Evolutionary conservation across 2,797 vertebrate species (phyloP), one percentile per base, ranked within the genome.

Genomic region (Macropus fuliginosus): DNA sequence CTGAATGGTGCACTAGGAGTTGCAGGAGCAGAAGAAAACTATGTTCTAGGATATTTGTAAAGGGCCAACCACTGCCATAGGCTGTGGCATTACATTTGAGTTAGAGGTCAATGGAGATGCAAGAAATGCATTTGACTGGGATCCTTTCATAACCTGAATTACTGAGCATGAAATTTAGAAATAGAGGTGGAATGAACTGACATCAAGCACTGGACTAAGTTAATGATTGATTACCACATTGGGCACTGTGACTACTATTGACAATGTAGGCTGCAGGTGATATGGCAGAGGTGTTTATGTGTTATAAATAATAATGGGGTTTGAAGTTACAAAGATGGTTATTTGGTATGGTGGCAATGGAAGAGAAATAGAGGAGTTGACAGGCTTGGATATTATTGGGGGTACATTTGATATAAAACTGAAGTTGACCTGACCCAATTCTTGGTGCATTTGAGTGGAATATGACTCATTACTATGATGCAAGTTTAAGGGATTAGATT

Each of bases 131-230:
- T 98, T 98, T 95, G 98, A 97, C 91, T 99, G 99, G 93, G 99
- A 99, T 96, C 98, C 99, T 98, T 99, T 99, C 98, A 99, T 99
- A 92, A 99, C 99, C 97, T 99, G 99, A 97, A 99, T 99, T 98
- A 99, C 99, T n/a, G 99, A 99, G 0, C 99, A 99, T 1, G 99
- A 99, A 99, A 98, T 99, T 99, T 96, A 99, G 99, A 98, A 99
- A 99, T 94, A 99, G 99, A 0, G 99, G 99, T 28, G 99, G 99
- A 93, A 99, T 99, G 91, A 99, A 99, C 97, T 99, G 99, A 5
- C 99, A 98, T 91, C 99, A 99, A 50, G 99, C 46, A 6, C 55
- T 98, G 31, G 98, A 98, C 96, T 99, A 98, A 93, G 59, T 96
- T 2, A 98, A 91, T 0, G 99, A 97, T 98, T 99, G 99, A 98